phyloP scores from a whole-genome alignment of 2,797 vertebrate genomes.

The Bryconaethiops microstoma region DNA sequence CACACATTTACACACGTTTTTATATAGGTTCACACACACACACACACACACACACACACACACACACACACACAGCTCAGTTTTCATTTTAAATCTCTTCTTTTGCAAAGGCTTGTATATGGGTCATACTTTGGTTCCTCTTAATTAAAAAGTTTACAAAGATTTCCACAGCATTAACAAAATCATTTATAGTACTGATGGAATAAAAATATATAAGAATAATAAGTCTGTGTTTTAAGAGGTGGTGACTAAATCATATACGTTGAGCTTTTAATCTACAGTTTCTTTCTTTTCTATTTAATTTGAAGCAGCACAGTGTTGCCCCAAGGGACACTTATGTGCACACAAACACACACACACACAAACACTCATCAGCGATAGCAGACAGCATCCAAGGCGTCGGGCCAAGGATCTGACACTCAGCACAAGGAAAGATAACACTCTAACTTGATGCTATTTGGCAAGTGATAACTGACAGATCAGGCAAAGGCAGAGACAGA shows the following conservation, averaged over 20 bases:
- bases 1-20: conserved; percentile 2
- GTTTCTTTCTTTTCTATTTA: conserved; percentile 8
- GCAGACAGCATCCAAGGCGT: conserved; percentile 50
- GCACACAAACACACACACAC: conserved; percentile 11
- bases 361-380: conserved; percentile 51
- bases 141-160: not conserved
- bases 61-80: not conserved
- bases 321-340: conserved; percentile 11
- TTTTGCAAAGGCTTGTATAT: not conserved
- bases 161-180: no score
- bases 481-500: conserved; percentile 25
- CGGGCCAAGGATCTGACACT: conserved; percentile 57
- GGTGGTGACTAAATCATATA: not conserved
- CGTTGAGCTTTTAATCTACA: conserved; percentile 6
- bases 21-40: not conserved
- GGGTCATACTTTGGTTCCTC: not conserved
- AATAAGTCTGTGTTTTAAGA: no score
- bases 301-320: not conserved
- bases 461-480: conserved; percentile 56
- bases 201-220: no score
- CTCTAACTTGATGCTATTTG: conserved; percentile 57
- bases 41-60: conserved; percentile 14
- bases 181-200: no score
- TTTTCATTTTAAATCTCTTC: not conserved
- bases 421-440: conserved; percentile 57